Evolutionary conservation across 1,140 invertebrate genomes (phyloP).

Genomic region (Bursaphelenchus mucronatus): DNA sequence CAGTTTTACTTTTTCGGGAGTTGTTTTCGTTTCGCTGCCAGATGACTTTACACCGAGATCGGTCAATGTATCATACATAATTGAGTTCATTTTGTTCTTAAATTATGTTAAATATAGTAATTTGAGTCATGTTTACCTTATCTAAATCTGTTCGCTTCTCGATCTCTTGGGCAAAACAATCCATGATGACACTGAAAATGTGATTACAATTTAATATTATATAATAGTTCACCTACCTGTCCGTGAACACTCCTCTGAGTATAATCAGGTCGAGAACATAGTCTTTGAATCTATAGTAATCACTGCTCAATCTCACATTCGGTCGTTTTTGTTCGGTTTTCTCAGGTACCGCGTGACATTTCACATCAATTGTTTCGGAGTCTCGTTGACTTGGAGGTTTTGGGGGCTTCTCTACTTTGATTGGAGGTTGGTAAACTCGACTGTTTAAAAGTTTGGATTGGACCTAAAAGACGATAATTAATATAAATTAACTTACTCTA

Average conservation of each 20-base stretch:
- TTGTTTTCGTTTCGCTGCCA: not conserved
- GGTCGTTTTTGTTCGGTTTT: not conserved
- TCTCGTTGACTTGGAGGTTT: conserved; percentile 6
- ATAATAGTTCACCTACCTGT: conserved; percentile 2
- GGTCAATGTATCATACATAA: conserved; percentile 15
- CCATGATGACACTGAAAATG: conserved; percentile 6
- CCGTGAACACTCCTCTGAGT: conserved; percentile 12
- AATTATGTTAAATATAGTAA: not conserved
- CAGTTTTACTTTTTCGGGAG: not conserved
- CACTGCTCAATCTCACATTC: not conserved
- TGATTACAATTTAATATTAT: not conserved
- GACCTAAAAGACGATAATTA: not conserved
- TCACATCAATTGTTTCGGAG: not conserved
- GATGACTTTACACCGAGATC: conserved; percentile 4
- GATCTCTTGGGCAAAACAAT: conserved; percentile 11
- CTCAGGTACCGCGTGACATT: not conserved
- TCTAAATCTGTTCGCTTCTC: conserved; percentile 12
- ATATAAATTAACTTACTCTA: too few species aligned
- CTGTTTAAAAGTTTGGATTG: conserved; percentile 9
- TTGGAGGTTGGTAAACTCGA: conserved; percentile 15
- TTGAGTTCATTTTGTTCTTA: conserved; percentile 2
- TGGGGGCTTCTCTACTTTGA: not conserved
- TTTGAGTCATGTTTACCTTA: not conserved
- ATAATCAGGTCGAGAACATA: conserved; percentile 7
- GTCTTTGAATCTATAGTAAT: conserved; percentile 12